Evolutionary conservation across 1,140 invertebrate species (phyloP), one percentile per base, ranked within the genome.

Genomic region (Diachasmimorpha longicaudata): DNA sequence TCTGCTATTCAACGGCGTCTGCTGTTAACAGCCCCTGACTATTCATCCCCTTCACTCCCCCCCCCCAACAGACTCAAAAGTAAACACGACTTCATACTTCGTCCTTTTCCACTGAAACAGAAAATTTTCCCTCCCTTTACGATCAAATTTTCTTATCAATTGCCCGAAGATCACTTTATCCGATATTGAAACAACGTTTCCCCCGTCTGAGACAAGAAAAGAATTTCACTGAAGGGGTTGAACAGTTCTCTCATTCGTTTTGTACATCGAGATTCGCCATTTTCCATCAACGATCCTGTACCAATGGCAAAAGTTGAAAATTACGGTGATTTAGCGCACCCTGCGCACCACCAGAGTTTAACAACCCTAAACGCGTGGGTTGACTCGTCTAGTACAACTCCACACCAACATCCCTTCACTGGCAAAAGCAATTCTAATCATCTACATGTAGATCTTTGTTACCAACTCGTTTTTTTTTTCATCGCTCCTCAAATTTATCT

Each of bases 291-390:
- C 79, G 79, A 80, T 78, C 55, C 80, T 55, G 46, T 77, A 74
- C 78, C 81, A 81, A 85, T 82, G 82, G 82, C 82, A 83, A 87
- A 87, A 85, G 84, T 88, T 87, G 81, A 84, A 84, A 84, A 85
- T 87, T 81, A 83, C 79, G 66, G 80, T 79, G 81, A 82, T 83
- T 81, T 79, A 82, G 75, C 80, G 77, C 81, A 85, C 78, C 81
- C 83, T 83, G 81, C 75, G 84, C 85, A 72, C 80, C 72, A 44
- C 31, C 36, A 77, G 72, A 66, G 66, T 70, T 63, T 63, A 63
- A 63, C 71, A 68, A 70, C 58, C 78, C 73, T 66, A 63, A 55
- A 68, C 36, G 39, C 69, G 36, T 48, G 68, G 75, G 69, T 58
- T 42, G 37, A 70, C 72, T 58, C 69, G 69, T 19, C 46, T 66